Conservation (phyloP, 1,140 invertebrate species). For the Ladona fulva region DNA sequence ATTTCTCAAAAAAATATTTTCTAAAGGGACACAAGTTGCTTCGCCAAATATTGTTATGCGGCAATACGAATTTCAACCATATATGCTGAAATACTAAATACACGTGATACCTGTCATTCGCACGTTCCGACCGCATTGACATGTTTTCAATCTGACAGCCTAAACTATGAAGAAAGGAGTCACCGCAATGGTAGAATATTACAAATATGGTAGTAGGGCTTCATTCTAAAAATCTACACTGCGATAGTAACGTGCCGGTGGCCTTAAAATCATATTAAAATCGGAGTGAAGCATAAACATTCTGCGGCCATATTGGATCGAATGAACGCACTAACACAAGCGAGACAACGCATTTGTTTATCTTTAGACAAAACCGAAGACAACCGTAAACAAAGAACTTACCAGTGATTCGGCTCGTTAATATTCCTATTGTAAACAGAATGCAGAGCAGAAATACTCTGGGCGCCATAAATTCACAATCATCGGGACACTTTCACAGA, state of each 20-base stretch:
- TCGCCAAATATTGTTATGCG: no score
- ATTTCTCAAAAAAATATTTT: no score
- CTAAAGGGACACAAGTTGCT: no score
- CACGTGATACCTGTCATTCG: background rate
- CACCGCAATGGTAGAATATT: background rate
- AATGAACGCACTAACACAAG: constrained; percentile 11
- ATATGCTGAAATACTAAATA: no score
- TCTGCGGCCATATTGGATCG: constrained; percentile 24
- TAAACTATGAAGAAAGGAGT: background rate
- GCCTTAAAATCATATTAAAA: background rate
- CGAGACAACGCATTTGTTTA: constrained; percentile 19
- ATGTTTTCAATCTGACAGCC: background rate
- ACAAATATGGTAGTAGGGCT: background rate
- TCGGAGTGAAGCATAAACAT: background rate
- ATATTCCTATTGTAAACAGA: constrained; percentile 29
- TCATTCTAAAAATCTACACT: background rate
- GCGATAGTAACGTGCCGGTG: background rate
- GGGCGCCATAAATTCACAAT: constrained; percentile 32
- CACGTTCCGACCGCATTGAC: background rate
- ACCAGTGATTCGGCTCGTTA: constrained; percentile 24
- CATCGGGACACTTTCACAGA: constrained; percentile 29
- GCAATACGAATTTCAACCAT: no score
- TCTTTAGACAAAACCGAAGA: constrained; percentile 11
- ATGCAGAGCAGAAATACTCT: constrained; percentile 30
- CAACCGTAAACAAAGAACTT: constrained; percentile 20